Base-by-base conservation (phyloP, 2,888 invertebrate genomes). In the Actias luna region DNA sequence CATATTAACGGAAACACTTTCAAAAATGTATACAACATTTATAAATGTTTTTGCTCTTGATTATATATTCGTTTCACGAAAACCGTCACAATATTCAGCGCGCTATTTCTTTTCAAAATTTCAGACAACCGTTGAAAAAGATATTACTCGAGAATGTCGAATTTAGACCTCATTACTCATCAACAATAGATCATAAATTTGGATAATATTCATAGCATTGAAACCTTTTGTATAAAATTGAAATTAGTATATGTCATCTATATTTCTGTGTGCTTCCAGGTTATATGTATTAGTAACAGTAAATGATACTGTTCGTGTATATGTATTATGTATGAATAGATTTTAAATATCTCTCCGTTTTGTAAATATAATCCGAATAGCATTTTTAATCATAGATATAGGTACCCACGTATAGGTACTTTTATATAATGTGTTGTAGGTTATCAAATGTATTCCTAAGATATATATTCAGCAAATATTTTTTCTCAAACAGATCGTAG, bases 211-310 rank as follows among this genome's bases (percentile, higher is more conserved):
- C 16, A 61, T 36, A 18, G 18, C 22, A 29, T 35, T 39, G 29
- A 14, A 35, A 58, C 36, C 16, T 14, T 42, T 58, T 66, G 55
- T 66, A 60, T 55, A 55, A 60, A 25, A 63, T 59, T 69, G 68
- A 67, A 66, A 69, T 66, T 68, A 67, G 58, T 59, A 60, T 76
- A 68, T 78, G 78, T 84, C 78, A 74, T 78, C 71, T 76, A 79
- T 76, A 86, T 88, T 87, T 92, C 86, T 88, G 88, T 92, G 92
- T 91, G 92, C 92, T 92, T 92, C 92, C 92, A 92, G 80, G 85
- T 88, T 85, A 84, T 78, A 80, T 75, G 77, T 90, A 89, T 83
- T 70, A 60, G 62, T 85, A 87, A 84, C 18, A 16, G 5, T 55
- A 55, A 55, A 55, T 29, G 74, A 61, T 65, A 62, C 61, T 27